A percentile compares a stretch with the other conserved stretches of the same genome.
Conservation (phyloP, 2,797 vertebrate species). For the Botia almorhae region DNA sequence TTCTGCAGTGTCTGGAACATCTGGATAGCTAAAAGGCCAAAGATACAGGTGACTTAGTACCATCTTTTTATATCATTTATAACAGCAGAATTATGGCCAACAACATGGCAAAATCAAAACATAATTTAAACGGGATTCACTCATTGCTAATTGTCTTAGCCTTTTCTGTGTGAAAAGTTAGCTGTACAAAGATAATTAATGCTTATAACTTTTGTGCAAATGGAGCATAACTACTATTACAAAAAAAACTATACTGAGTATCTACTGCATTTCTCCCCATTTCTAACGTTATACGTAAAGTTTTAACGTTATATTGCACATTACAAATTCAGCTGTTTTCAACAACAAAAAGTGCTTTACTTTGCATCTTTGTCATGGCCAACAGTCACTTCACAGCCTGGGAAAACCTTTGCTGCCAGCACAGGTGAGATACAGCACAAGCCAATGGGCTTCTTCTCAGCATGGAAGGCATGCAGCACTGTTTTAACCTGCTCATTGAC, state of each 20-base stretch:
- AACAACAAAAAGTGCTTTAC: conserved; percentile 66
- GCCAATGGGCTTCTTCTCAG: conserved; percentile 81
- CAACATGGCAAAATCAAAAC: too few species aligned
- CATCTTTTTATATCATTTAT: neutral
- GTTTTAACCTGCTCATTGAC: conserved; percentile 76
- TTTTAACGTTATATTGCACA: neutral
- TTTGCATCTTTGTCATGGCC: conserved; percentile 77
- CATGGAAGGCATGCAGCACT: conserved; percentile 77
- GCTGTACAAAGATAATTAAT: neutral
- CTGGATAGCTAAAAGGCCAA: conserved; percentile 74
- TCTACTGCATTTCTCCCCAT: neutral
- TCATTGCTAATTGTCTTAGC: neutral
- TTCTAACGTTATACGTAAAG: neutral
- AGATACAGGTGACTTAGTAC: neutral
- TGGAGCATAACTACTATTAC: neutral
- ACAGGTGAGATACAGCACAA: conserved; percentile 85
- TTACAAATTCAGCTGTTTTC: neutral
- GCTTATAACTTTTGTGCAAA: neutral
- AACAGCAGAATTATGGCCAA: neutral
- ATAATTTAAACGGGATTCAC: too few species aligned
- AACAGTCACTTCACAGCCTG: conserved; percentile 82
- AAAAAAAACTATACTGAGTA: neutral
- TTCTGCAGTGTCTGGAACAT: conserved; percentile 75
- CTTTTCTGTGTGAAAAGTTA: neutral
- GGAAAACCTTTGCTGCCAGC: conserved; percentile 83